Conservation (phyloP, 1,140 invertebrate genomes). For the Meloidogyne floridensis region DNA sequence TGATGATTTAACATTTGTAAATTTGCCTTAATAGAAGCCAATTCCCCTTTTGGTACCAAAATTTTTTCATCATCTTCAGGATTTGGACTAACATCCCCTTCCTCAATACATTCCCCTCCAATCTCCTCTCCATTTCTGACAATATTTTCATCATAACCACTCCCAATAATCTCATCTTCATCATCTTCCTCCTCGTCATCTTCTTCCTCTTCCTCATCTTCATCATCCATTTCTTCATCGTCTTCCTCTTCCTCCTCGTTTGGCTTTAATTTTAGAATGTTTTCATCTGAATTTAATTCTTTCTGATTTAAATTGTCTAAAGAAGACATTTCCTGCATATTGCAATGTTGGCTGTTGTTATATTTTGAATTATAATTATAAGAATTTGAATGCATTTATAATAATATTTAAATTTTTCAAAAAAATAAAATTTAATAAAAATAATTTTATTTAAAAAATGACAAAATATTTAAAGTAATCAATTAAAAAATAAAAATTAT, state of each 20-base stretch:
- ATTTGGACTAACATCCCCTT: background rate
- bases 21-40: constrained; percentile 14
- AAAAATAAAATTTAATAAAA: background rate
- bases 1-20: constrained; percentile 33
- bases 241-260: constrained; percentile 8
- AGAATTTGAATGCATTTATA: constrained; percentile 13
- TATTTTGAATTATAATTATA: constrained; percentile 5
- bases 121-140: background rate
- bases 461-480: no score
- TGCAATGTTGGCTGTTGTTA: background rate
- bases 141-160: constrained; percentile 17
- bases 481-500: no score
- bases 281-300: background rate
- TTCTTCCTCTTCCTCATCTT: constrained; percentile 28
- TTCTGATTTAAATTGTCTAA: background rate
- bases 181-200: constrained; percentile 22
- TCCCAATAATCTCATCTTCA: constrained; percentile 29
- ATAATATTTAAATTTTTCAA: background rate
- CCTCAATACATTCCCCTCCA: background rate
- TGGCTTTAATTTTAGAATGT: constrained; percentile 5
- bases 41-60: constrained; percentile 11
- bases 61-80: background rate
- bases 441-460: background rate
- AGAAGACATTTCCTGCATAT: background rate
- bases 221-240: constrained; percentile 25